Conservation (phyloP, 92 coral and sea anemone genomes). For the Porites evermanni region DNA sequence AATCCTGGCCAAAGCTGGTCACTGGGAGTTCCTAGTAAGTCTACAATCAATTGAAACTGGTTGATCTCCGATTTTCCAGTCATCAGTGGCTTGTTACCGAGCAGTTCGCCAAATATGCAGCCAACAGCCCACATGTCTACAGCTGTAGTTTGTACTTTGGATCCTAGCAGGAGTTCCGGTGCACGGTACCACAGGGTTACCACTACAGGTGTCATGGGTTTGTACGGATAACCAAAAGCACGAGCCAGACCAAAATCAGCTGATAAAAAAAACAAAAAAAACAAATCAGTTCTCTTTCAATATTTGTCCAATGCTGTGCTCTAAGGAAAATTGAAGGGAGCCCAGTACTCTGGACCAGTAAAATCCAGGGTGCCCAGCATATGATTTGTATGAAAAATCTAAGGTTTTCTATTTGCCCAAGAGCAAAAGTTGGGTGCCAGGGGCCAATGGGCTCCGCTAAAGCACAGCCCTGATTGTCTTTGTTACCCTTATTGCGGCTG, state of each 20-base stretch:
- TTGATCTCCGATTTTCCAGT: slow-evolving; percentile 93
- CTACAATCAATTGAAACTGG: slow-evolving; percentile 93
- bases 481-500: too few relatives aligned
- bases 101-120: slow-evolving; percentile 96
- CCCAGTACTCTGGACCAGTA: too few relatives aligned
- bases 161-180: slow-evolving; percentile 96
- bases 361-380: too few relatives aligned
- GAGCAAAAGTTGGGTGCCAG: too few relatives aligned
- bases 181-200: slow-evolving; percentile 99
- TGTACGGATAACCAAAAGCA: slow-evolving; percentile 96
- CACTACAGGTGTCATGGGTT: slow-evolving; percentile 99
- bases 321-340: too few relatives aligned
- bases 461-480: too few relatives aligned
- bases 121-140: slow-evolving; percentile 99
- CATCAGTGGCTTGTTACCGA: slow-evolving; percentile 91
- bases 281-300: background rate
- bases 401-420: too few relatives aligned
- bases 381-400: too few relatives aligned
- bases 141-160: slow-evolving; percentile 98
- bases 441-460: too few relatives aligned
- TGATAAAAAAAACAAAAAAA: slow-evolving; percentile 8
- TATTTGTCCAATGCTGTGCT: background rate
- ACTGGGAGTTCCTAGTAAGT: slow-evolving; percentile 93
- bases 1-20: slow-evolving; percentile 98
- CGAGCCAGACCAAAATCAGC: slow-evolving; percentile 99